A percentile compares a stretch with the other conserved stretches of the same genome.
Conservation (phyloP, 2,888 invertebrate species). For the Pheosia gnoma region DNA sequence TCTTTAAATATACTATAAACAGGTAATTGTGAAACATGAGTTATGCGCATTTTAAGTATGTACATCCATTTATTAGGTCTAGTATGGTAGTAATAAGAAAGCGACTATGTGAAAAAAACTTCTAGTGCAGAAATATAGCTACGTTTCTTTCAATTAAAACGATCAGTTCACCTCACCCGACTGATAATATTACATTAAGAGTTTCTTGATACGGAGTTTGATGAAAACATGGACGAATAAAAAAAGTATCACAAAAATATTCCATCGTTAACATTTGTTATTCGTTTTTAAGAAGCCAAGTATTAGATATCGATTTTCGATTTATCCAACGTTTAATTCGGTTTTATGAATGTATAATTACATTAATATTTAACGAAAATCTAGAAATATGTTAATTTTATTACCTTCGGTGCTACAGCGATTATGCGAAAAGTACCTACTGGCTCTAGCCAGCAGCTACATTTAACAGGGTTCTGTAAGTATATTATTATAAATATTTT, state of each 20-base stretch:
- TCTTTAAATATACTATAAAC: neutral
- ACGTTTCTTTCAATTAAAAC: no score
- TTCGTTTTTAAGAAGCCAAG: neutral
- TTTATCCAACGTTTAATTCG: slow-evolving; percentile 1
- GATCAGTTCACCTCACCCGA: no score
- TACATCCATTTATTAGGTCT: neutral
- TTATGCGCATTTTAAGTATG: neutral
- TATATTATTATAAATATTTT: no score
- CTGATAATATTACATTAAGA: no score
- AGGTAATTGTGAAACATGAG: neutral
- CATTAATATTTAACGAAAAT: slow-evolving; percentile 3
- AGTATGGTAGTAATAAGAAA: no score
- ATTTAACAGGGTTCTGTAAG: no score
- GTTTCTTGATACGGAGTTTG: no score
- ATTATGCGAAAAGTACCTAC: neutral
- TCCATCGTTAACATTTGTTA: neutral
- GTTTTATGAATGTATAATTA: slow-evolving; percentile 3
- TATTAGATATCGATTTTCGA: neutral
- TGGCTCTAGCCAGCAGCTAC: no score
- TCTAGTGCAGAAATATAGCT: no score
- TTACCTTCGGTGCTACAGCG: neutral
- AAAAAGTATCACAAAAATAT: no score
- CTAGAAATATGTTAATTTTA: slow-evolving; percentile 3
- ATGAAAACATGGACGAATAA: no score
- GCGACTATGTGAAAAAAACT: no score